Evolutionary conservation across 2,113 vertebrate genomes (phyloP).

Genomic region (Python bivittatus): DNA sequence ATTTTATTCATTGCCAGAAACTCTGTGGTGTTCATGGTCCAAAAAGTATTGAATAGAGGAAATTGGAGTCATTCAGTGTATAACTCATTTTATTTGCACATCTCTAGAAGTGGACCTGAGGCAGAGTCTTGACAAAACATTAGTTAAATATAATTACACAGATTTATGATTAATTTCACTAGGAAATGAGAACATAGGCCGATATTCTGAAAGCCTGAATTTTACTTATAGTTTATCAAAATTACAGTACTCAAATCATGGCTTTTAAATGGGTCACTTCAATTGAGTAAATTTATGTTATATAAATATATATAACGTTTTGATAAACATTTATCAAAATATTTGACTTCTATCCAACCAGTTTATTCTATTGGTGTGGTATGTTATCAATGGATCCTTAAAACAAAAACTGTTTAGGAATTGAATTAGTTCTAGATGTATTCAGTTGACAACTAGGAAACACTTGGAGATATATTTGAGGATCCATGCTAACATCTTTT

Average conservation of each 20-base stretch:
- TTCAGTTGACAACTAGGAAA: background rate
- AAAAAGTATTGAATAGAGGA: no score
- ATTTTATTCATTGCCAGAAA: no score
- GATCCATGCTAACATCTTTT: background rate
- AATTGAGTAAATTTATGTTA: background rate
- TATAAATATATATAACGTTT: background rate
- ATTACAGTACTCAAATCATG: background rate
- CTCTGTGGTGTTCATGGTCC: no score
- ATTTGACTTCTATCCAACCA: background rate
- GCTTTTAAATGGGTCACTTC: background rate
- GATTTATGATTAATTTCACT: background rate
- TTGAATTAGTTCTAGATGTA: background rate
- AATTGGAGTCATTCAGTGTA: no score
- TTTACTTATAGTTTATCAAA: background rate
- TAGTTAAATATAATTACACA: background rate
- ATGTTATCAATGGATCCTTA: background rate
- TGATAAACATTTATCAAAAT: background rate
- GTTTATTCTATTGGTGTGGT: background rate
- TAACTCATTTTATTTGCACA: no score
- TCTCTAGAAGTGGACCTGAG: no score
- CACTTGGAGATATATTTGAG: background rate
- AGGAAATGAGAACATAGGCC: background rate
- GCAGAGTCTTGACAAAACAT: background rate
- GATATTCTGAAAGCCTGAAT: background rate
- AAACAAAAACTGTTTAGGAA: background rate